phyloP scores from a whole-genome alignment of 2,797 vertebrate species.

The Chloroceryle amazona region DNA sequence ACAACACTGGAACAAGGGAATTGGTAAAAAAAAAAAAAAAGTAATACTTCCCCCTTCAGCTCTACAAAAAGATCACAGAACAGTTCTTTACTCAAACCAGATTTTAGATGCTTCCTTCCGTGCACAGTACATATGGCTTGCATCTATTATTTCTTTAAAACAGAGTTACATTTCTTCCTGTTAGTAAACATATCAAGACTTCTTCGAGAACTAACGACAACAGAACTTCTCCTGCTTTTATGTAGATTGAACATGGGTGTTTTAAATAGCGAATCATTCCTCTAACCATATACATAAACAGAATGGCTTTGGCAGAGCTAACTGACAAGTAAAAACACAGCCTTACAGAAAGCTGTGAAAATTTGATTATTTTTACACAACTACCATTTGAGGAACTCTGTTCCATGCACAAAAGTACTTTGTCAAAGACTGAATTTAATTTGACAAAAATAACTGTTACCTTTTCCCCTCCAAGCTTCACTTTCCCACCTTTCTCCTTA shows the following conservation, averaged over 20 bases:
- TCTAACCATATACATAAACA: background rate
- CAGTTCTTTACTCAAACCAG: slow-evolving; percentile 67
- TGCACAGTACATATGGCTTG: slow-evolving; percentile 49
- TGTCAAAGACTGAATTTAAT: background rate
- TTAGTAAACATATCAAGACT: slow-evolving; percentile 64
- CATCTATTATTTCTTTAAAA: slow-evolving; percentile 60
- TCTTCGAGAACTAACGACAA: slow-evolving; percentile 3
- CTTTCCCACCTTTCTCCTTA: slow-evolving; percentile 24
- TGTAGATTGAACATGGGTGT: background rate
- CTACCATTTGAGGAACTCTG: background rate
- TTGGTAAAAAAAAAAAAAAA: slow-evolving; percentile 54
- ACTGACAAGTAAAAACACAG: slow-evolving; percentile 10
- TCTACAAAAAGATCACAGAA: slow-evolving; percentile 73
- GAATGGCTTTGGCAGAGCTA: background rate
- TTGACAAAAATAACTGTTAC: background rate
- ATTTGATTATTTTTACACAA: background rate
- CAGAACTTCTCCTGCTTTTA: slow-evolving; percentile 21
- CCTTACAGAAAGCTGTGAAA: background rate
- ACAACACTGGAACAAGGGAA: slow-evolving; percentile 63
- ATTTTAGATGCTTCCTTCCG: slow-evolving; percentile 62
- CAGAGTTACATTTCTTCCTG: slow-evolving; percentile 67
- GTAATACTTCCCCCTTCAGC: slow-evolving; percentile 46
- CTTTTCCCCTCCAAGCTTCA: background rate
- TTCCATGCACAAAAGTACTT: background rate
- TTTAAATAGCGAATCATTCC: background rate